Percentiles rank a stretch among this genome's conserved stretches.
Conservation (phyloP, 2,113 vertebrate species). For the Neodontobutis hainanensis region DNA sequence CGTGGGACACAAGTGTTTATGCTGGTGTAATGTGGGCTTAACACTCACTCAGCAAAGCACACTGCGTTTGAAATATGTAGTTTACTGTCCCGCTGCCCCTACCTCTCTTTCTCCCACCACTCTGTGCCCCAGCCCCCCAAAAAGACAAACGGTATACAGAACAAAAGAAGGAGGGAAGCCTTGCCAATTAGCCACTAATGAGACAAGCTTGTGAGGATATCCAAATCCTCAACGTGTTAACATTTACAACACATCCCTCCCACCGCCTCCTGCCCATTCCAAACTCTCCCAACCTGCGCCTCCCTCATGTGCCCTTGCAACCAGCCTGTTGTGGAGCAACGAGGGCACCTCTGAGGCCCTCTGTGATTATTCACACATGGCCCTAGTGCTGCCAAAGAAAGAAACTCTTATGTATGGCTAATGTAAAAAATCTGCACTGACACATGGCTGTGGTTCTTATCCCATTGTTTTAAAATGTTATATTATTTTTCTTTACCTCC, state of each 20-base stretch:
- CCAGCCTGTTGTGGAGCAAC: slow-evolving; percentile 59
- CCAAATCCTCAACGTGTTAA: slow-evolving; percentile 81
- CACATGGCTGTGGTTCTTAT: slow-evolving; percentile 59
- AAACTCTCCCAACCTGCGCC: slow-evolving; percentile 55
- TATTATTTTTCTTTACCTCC: slow-evolving; percentile 28
- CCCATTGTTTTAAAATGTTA: slow-evolving; percentile 33
- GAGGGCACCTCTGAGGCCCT: slow-evolving; percentile 73
- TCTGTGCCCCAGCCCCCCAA: slow-evolving; percentile 7
- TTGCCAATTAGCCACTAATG: slow-evolving; percentile 87
- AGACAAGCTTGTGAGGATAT: slow-evolving; percentile 84
- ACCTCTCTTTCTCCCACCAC: slow-evolving; percentile 7
- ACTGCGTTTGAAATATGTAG: slow-evolving; percentile 72
- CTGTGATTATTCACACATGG: slow-evolving; percentile 78
- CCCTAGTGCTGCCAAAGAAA: slow-evolving; percentile 72
- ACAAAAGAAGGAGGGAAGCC: slow-evolving; percentile 80
- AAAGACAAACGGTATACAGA: slow-evolving; percentile 77
- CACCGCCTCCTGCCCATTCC: slow-evolving; percentile 29
- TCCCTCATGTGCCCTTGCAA: slow-evolving; percentile 71
- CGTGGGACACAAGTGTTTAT: slow-evolving; percentile 76
- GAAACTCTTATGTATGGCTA: slow-evolving; percentile 74
- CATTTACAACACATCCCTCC: slow-evolving; percentile 69
- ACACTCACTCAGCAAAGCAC: slow-evolving; percentile 70
- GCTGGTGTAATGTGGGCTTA: slow-evolving; percentile 76
- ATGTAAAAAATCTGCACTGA: slow-evolving; percentile 72
- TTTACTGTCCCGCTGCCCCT: slow-evolving; percentile 18